Evolutionary conservation across 2,888 invertebrate species (phyloP), one percentile per base, ranked within the genome.

Genomic region (Chymomyza procnemis): DNA sequence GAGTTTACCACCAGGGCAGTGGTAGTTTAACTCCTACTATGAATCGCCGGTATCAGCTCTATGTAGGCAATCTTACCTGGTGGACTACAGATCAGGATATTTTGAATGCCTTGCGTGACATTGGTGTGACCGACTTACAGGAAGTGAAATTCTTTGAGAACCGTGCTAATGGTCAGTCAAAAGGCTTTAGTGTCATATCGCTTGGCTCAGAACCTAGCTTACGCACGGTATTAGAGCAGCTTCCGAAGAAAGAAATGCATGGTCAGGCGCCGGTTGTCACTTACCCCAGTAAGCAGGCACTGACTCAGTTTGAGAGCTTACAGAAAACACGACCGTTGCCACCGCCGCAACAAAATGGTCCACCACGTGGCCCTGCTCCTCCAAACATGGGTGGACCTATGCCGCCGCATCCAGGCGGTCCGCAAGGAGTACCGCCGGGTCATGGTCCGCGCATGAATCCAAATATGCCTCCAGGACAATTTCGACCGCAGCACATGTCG

Each of bases 131-230:
- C 65, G 99, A 99, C 92, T 95, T 99, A 88, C 94, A 98, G 87
- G 99, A 99, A 90, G 98, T 99, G 47, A 99, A 99, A 92, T 99
- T 99, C 92, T 99, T 99, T 92, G 99, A 99, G 92, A 99, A 99
- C 92, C 94, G 99, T 87, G 96, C 98, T 46, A 99, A 99, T 92
- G 99, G 99, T 26, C 99, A 99, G 91, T 98, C 98, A 0, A 99
- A 99, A 92, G 98, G 99, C 34, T 99, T 99, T 92, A 99, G 99
- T 90, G 96, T 99, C 60, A 95, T 99, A 79, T 96, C 97, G 1
- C 93, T 99, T 76, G 97, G 97, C 16, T 98, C 98, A 0, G 99
- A 99, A 88, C 93, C 94, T 75, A 98, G 98, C 79, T 94, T 97
- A 91, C 93, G 97, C 66, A 92, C 95, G 88, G 95, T 98, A 69